Evolutionary conservation across 2,113 vertebrate species (phyloP), one percentile per base, ranked within the genome.

Genomic region (Corynorhinus townsendii): DNA sequence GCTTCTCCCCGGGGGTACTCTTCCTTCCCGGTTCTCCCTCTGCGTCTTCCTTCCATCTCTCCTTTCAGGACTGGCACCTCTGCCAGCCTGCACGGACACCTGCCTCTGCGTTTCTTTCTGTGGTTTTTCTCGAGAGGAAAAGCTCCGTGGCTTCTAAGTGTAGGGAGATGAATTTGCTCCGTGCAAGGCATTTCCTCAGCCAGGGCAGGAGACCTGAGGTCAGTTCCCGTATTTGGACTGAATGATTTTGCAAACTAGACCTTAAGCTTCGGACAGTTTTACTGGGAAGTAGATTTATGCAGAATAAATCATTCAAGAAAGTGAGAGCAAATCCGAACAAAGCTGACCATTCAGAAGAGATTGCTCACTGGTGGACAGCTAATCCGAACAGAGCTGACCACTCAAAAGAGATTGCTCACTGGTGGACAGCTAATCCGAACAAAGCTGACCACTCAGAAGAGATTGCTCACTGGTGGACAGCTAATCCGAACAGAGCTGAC

Each of bases 301-400:
- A 95, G 62, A 94, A 79, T 85, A 81, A 89, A 73, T 93, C 56
- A 47, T 15, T 95, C 81, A 89, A 83, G 84, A 93, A 91, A 76
- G 38, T 52, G 73, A 91, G 71, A 89, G 20, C 30, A 94, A 59
- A 45, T 75, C 38, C 38, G 40, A 91, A 80, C 30, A 47, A 85
- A 96, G 19, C n/a, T 47, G 90, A 49, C 66, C 59, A 85, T 26
- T 68, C 33, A 22, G 54, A 5, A n/a, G 68, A 76, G 15, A 72
- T 64, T 81, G 76, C 11, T 66, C 45, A 11, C 12, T 62, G 40
- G 49, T 82, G 75, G 79, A 89, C 90, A 93, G 54, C 43, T 87
- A 59, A 45, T 75, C 38, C 38, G 40, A 91, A 80, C 30, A 47
- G 81, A 96, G 19, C n/a, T 47, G 90, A 49, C 66, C 59, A 85